These are phyloP conservation scores for Albula glossodonta DNA, from an alignment of 2,113 vertebrate species.

Conservation along the genomic window DNA sequence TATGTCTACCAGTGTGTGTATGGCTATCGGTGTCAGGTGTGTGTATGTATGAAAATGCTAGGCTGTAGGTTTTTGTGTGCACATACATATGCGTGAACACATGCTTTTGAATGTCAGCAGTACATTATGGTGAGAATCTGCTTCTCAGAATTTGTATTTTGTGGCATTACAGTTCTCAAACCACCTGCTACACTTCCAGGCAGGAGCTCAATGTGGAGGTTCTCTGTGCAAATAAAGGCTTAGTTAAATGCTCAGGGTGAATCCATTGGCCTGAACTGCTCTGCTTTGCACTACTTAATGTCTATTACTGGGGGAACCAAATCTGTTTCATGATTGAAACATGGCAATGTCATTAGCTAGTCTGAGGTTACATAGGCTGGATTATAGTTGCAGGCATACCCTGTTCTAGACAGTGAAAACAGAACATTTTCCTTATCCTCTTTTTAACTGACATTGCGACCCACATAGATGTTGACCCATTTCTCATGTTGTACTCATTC, in stretches of 20 bases:
- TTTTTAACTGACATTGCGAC: neutral
- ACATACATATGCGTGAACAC: neutral
- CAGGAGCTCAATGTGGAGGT: neutral
- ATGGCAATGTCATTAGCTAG: constrained; percentile 45
- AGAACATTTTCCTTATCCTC: neutral
- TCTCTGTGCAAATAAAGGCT: neutral
- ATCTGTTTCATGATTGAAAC: constrained; percentile 14
- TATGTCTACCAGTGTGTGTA: no score
- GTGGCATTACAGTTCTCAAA: neutral
- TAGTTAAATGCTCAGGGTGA: neutral
- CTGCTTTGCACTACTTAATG: neutral
- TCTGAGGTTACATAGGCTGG: constrained; percentile 60
- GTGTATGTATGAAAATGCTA: no score
- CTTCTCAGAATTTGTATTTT: neutral
- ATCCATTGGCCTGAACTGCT: neutral
- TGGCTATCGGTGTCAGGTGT: no score
- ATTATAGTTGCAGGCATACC: constrained; percentile 56
- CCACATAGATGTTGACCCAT: neutral
- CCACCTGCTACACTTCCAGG: neutral
- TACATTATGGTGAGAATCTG: no score
- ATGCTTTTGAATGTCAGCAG: neutral
- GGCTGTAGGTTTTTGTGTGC: neutral
- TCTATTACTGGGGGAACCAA: neutral
- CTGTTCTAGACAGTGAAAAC: neutral
- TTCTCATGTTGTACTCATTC: neutral